Evolutionary conservation across 2,113 vertebrate genomes (phyloP).

Genomic region (Tetrao urogallus): DNA sequence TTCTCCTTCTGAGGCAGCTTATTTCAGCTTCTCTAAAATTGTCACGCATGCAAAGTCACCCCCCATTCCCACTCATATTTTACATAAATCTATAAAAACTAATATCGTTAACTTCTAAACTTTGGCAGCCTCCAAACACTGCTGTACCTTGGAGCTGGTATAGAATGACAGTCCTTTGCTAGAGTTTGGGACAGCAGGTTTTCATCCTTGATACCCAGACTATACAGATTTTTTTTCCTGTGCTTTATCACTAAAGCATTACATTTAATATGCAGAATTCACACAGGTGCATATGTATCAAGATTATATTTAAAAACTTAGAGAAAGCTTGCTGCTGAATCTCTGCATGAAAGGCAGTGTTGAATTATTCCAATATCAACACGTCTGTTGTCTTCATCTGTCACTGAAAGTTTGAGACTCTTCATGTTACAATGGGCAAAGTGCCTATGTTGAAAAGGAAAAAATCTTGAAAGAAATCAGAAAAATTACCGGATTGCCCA

Average conservation of each 20-base stretch:
- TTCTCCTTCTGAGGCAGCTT: neutral
- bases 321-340: neutral
- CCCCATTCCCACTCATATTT: neutral
- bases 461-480: neutral
- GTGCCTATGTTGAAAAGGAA: neutral
- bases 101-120: neutral
- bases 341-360: neutral
- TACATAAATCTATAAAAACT: neutral
- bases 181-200: neutral
- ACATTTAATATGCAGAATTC: conserved; percentile 12
- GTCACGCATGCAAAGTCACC: neutral
- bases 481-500: neutral
- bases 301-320: conserved; percentile 8
- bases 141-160: neutral
- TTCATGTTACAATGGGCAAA: neutral
- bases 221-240: neutral
- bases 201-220: neutral
- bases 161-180: neutral
- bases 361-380: conserved; percentile 2
- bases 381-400: neutral
- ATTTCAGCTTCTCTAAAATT: conserved; percentile 9
- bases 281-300: neutral
- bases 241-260: conserved; percentile 8
- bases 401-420: neutral
- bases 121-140: neutral